Evolutionary conservation across 1,140 invertebrate genomes (phyloP).

Genomic region (Lineus longissimus): DNA sequence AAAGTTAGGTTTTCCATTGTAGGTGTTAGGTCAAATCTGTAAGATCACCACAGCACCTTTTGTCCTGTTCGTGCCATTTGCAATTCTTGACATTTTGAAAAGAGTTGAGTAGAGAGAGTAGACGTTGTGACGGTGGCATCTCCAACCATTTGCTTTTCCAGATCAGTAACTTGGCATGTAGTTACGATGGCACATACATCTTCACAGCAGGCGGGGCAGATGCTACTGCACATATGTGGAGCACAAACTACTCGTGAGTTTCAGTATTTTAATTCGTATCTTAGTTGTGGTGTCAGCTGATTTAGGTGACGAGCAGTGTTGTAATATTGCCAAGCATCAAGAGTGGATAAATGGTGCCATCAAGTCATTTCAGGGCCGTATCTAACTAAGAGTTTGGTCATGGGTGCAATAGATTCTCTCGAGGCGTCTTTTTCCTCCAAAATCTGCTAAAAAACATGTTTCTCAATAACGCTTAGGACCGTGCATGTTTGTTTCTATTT

Average conservation of each 20-base stretch:
- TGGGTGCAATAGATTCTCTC: too few species aligned
- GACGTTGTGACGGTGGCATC: background rate
- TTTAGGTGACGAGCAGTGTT: too few species aligned
- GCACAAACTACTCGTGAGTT: constrained; percentile 59
- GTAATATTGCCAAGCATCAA: too few species aligned
- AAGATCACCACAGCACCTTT: too few species aligned
- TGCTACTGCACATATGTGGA: constrained; percentile 61
- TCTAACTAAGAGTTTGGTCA: too few species aligned
- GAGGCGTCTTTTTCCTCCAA: constrained; percentile 4
- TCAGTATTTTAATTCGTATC: too few species aligned
- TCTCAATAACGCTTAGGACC: background rate
- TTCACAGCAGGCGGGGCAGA: constrained; percentile 62
- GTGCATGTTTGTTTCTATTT: constrained; percentile 8
- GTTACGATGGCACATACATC: constrained; percentile 55
- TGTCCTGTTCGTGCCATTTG: too few species aligned
- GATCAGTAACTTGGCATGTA: constrained; percentile 44
- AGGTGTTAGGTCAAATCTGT: too few species aligned
- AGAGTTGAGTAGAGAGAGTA: background rate
- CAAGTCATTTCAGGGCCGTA: too few species aligned
- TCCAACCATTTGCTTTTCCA: constrained; percentile 19
- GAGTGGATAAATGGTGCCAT: too few species aligned
- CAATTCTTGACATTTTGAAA: too few species aligned
- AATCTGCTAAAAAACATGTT: background rate
- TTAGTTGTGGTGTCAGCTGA: too few species aligned
- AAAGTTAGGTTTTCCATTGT: constrained; percentile 47